Base-by-base conservation (phyloP, 2,888 invertebrate species). In the Beris chalybata region DNA sequence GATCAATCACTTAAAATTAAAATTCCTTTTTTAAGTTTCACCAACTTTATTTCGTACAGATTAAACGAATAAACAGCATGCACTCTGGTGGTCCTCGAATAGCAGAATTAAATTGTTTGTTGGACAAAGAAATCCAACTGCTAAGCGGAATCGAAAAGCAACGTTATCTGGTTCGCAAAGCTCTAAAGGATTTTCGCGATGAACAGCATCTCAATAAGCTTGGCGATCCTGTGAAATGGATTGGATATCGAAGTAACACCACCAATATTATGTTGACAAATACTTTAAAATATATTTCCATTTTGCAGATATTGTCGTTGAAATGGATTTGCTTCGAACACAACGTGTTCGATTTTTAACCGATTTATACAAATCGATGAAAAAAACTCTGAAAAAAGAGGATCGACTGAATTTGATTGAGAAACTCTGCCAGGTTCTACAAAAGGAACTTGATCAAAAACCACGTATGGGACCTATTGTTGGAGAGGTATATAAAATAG, bases 301-400 rank as follows among this genome's bases (percentile, higher is more conserved):
- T 47, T 43, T 63, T 55, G 13, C n/a, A 77, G 80, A 82, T 72
- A 71, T 81, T 68, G 76, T 86, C 44, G 85, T 93, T 15, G 86
- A 89, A 71, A 89, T 95, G 89, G 91, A 94, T 72, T 90, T 93
- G 0, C 76, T 91, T 59, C 90, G 89, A 76, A 90, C 89, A 22
- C 91, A 93, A 74, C 86, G 88, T 73, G 93, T 92, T 13, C 86
- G 88, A 59, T 89, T 90, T 74, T 83, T 92, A 54, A 87, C 87
- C 66, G 87, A 87, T 72, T 82, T 93, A 13, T 93, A 92, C 76
- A 85, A 87, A 73, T 84, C 87, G 64, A 83, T 94, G 72, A 76
- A 77, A 43, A 82, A 85, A 61, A 84, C 86, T 70, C 76, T 86
- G 68, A 83, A 83, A 0, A 83, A 84, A 22, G 87, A 88, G 69